Percentiles rank a stretch among this genome's conserved stretches.
Conservation (phyloP, 2,797 vertebrate species). For the Sebastes kiyomatsui region DNA sequence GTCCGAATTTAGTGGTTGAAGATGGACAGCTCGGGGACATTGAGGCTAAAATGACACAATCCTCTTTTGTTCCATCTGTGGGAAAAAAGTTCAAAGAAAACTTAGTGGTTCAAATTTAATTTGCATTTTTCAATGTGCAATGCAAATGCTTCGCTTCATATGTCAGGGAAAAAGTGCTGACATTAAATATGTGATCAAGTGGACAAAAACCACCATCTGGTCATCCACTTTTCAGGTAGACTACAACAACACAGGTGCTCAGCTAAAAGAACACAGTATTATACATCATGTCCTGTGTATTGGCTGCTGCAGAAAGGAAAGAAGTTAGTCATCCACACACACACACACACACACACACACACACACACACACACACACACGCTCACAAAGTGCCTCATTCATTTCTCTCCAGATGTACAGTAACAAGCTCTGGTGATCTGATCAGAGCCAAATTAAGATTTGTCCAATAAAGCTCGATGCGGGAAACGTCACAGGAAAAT, state of each 20-base stretch:
- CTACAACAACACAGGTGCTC: constrained; percentile 4
- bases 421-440: constrained; percentile 52
- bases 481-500: constrained; percentile 64
- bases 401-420: constrained; percentile 31
- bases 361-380: neutral
- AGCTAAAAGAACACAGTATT: neutral
- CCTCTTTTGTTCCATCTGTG: neutral
- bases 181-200: neutral
- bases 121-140: neutral
- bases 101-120: neutral
- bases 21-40: neutral
- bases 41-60: neutral
- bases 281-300: constrained; percentile 3
- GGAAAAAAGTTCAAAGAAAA: neutral
- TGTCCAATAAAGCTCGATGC: constrained; percentile 61
- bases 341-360: neutral
- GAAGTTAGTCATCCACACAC: neutral
- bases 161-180: neutral
- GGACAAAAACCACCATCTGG: neutral
- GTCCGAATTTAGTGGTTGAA: neutral
- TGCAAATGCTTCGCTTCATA: neutral
- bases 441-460: constrained; percentile 69
- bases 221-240: neutral
- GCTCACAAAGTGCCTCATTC: constrained; percentile 23
- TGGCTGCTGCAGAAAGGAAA: constrained; percentile 18